Base-by-base conservation (phyloP, 2,888 invertebrate species). In the Agrilus biguttatus region DNA sequence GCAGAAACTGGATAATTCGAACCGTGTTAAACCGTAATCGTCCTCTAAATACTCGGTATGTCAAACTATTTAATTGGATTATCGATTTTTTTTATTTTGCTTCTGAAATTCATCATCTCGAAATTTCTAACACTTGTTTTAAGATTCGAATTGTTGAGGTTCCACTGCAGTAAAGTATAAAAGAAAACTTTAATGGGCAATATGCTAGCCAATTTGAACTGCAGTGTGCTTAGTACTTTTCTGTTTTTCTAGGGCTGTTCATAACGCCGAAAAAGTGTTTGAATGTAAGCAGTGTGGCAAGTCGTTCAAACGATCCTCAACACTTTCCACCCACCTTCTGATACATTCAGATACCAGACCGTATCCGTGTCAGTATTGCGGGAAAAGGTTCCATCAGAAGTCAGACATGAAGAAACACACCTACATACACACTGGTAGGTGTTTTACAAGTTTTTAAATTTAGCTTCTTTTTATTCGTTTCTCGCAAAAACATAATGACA, bases 321-420 rank as follows among this genome's bases (percentile, higher is more conserved):
- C 97, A 0, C 72, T 97, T 49, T 93, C 95, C 49, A 97, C 97
- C 8, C 97, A 97, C 68, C 80, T 96, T 53, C 79, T 97, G 53
- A 97, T 97, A 56, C 97, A 97, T 71, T 91, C 91, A 49, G 93
- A 95, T 68, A 95, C 93, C 45, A 73, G 95, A 61, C 95, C 96
- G 21, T 97, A 95, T 66, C 95, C 96, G 6, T 97, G 96, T 68
- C 90, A 90, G 66, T 97, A 91, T 70, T 97, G 96, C 68, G 96
- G 96, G 45, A 97, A 98, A 68, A 72, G 97, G 55, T 98, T 98
- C 70, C 97, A 97, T 64, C 97, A 97, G 70, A 97, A 97, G 66
- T 93, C 92, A 42, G 97, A 98, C 68, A 97, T 97, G 97, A 98
- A 97, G 74, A 98, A 98, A 61, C 97, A 98, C 70, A 97, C 96